phyloP scores from a whole-genome alignment of 2,113 vertebrate species.

The Ardeotis arabs region DNA sequence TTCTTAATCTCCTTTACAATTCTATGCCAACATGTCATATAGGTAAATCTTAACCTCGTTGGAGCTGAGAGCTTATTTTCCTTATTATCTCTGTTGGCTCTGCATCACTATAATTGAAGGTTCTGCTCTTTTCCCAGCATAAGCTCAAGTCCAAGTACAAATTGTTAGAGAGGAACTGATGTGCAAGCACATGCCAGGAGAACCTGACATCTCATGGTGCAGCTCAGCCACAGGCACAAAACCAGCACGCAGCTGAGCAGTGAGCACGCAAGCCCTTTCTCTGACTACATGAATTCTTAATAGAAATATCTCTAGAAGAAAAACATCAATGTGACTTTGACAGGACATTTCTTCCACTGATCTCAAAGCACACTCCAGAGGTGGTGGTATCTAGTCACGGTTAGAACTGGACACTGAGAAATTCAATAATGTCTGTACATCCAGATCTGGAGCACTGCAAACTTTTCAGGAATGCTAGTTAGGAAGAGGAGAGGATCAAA shows the following conservation, averaged over 20 bases:
- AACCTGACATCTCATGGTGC: not conserved
- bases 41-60: not conserved
- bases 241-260: not conserved
- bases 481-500: not conserved
- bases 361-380: not conserved
- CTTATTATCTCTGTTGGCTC: slow-evolving; percentile 10
- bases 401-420: not conserved
- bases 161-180: not conserved
- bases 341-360: not conserved
- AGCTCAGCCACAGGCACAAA: not conserved
- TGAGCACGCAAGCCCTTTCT: not conserved
- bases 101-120: not conserved
- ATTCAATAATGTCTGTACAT: not conserved
- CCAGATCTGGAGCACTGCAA: not conserved
- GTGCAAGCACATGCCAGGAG: not conserved
- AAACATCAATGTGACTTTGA: not conserved
- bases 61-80: not conserved
- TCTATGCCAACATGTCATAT: not conserved
- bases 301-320: not conserved
- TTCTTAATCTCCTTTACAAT: not conserved
- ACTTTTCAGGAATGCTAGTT: not conserved
- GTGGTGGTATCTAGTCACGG: not conserved
- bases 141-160: not conserved
- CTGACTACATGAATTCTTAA: not conserved
- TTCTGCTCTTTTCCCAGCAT: slow-evolving; percentile 39